Evolutionary conservation across 1,140 invertebrate species (phyloP), one percentile per base, ranked within the genome.

Genomic region (Grapholita molesta): DNA sequence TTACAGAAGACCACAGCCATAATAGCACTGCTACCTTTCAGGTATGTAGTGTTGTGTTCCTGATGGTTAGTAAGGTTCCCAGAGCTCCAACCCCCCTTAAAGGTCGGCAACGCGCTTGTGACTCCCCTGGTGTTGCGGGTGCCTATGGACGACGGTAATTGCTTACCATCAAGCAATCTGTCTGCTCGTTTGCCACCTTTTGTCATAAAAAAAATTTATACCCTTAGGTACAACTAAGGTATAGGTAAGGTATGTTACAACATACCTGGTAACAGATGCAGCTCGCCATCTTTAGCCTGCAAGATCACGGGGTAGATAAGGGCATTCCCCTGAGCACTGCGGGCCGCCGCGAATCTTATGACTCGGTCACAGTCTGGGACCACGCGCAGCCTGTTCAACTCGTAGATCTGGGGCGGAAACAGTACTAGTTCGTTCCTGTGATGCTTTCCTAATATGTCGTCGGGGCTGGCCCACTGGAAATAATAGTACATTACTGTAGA

Each of bases 371-470:
- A 69, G 69, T 84, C 76, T 5, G 71, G 67, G 48, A 81, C 74
- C 66, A 73, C 68, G 6, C 76, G 68, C 0, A 90, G 69, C 33
- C 89, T 74, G 48, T 75, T 70, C 25, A 90, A 73, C 57, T 91
- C 89, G 73, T 91, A 91, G 2, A 69, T 52, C 66, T 91, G 89
- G 24, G 89, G 89, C 21, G 86, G 87, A 38, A 82, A 83, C 23
- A 91, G 66, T 15, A 75, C 61, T 11, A 86, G 23, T 32, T 84
- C 76, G 12, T 65, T 66, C 23, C 72, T 78, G 5, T 61, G 73
- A 18, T 76, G 78, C 21, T 70, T 72, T 6, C 80, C 70, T 66
- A 91, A 75, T 23, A 84, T 74, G 35, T 83, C 75, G 30, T 42
- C 21, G 12, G 86, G 83, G 67, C 23, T 74, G 23, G 74, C 67